phyloP scores from a whole-genome alignment of 2,888 invertebrate species.

The Apamea crenata region DNA sequence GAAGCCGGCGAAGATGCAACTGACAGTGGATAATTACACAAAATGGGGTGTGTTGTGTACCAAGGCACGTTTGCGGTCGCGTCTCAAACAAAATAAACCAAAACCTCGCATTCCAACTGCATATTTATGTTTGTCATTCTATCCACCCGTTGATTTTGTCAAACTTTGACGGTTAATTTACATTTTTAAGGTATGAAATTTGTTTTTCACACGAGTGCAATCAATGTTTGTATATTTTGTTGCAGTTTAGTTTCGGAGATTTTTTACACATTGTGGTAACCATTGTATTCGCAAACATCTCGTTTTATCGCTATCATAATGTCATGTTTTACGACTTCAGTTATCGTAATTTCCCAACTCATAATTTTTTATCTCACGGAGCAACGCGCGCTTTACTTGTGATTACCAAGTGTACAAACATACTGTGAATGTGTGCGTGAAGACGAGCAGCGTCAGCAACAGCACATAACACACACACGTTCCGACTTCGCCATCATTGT shows the following conservation, averaged over 20 bases:
- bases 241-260: slow-evolving; percentile 3
- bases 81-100: background rate
- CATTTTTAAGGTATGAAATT: slow-evolving; percentile 62
- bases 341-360: background rate
- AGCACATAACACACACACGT: background rate
- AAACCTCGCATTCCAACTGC: slow-evolving; percentile 28
- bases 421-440: background rate
- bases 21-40: slow-evolving; percentile 58
- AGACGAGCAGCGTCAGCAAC: background rate
- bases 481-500: background rate
- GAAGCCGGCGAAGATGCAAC: slow-evolving; percentile 52
- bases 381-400: background rate
- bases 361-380: background rate
- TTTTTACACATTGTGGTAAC: background rate
- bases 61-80: slow-evolving; percentile 54
- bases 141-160: slow-evolving; percentile 63
- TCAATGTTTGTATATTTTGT: slow-evolving; percentile 39
- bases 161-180: slow-evolving; percentile 69
- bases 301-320: background rate
- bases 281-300: background rate
- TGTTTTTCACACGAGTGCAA: slow-evolving; percentile 52
- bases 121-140: slow-evolving; percentile 54
- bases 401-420: background rate
- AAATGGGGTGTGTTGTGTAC: slow-evolving; percentile 38
- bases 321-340: background rate